Evolutionary conservation across 2,797 vertebrate species (phyloP).

Genomic region (Heliangelus exortis): DNA sequence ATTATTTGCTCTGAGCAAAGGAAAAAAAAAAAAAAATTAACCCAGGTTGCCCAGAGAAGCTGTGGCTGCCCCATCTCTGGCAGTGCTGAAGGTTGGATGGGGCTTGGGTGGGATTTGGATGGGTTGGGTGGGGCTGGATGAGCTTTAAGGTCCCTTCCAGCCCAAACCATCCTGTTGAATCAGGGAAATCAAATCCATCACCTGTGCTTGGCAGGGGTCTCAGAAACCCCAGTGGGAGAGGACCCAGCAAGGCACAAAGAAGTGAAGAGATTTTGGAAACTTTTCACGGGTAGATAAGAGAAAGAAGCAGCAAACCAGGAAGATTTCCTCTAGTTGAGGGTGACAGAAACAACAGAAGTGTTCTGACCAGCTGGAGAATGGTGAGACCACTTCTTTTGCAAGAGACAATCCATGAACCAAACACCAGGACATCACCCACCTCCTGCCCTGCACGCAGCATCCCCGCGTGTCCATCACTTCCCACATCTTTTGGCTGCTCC

Average conservation of each 20-base stretch:
- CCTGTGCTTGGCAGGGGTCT: background rate
- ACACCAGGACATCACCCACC: fast-evolving
- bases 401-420: fast-evolving
- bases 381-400: background rate
- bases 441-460: fast-evolving
- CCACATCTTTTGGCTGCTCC: background rate
- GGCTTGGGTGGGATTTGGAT: no score
- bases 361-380: background rate
- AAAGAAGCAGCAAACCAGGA: background rate
- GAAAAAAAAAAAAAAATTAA: no score
- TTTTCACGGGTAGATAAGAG: background rate
- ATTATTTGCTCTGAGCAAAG: no score
- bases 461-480: fast-evolving
- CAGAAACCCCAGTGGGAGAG: background rate
- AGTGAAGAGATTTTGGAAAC: background rate
- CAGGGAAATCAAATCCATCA: background rate
- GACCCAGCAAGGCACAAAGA: fast-evolving
- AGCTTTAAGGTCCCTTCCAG: no score
- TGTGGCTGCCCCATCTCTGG: no score
- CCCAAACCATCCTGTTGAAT: no score
- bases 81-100: no score
- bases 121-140: no score
- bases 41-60: no score
- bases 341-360: background rate
- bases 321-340: background rate